Base-by-base conservation (phyloP, 2,113 vertebrate genomes). In the Scomber scombrus region DNA sequence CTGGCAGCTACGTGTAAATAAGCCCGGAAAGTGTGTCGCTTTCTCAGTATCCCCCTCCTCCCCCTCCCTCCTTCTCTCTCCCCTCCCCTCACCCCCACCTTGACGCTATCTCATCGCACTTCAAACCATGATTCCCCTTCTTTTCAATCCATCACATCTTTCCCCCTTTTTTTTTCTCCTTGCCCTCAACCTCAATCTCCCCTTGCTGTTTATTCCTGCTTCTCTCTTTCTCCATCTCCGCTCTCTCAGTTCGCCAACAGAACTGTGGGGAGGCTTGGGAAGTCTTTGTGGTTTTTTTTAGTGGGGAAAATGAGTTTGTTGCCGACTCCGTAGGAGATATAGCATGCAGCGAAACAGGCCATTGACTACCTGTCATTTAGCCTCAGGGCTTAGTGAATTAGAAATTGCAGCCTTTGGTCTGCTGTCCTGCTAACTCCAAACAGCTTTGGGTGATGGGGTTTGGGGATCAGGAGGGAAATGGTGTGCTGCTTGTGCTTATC, bases 1-100 rank as follows among this genome's bases (percentile, higher is more conserved):
- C 91, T 91, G 88, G 88, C 87, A 82, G 91, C 90, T 91, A 92
- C 84, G 93, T 94, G 93, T 95, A 95, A 95, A 95, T 95, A 95
- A 95, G 90, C 82, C 81, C 21, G 75, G 85, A 91, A 93, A 93
- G 88, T 93, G 91, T 89, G 88, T 91, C 66, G 74, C 85, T 90
- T 81, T 90, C 84, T 84, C 71, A 45, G 57, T 61, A 45, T 46
- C 19, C 26, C 64, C 43, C n/a, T 45, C 16, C 40, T 50, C 31
- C 47, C 23, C 46, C 29, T 61, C 50, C 23, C 61, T 9, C 21
- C 4, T 29, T 15, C 19, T 19, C 29, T 10, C 40, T 11, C 7
- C 16, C 3, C 9, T 19, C 3, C 19, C 6, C 11, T 13, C 65
- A 6, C 31, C 31, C 8, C 19, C 51, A 23, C 63, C 43, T 9